Evolutionary conservation across 2,113 vertebrate species (phyloP).

Genomic region (Prunella fulvescens): DNA sequence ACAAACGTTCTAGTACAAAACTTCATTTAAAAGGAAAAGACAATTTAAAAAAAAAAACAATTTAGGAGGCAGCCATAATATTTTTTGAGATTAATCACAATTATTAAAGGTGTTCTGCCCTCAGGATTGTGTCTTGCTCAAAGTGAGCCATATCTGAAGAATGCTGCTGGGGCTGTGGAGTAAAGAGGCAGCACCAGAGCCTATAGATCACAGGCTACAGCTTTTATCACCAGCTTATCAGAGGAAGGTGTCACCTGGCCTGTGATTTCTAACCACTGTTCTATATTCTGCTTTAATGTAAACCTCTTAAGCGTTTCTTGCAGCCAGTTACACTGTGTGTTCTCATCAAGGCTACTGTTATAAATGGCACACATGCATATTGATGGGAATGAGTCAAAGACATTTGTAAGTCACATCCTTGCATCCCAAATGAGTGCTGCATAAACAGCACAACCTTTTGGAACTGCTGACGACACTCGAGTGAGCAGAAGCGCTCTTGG

Average conservation of each 20-base stretch:
- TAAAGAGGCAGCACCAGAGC: background rate
- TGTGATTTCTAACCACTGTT: conserved; percentile 77
- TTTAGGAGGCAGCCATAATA: background rate
- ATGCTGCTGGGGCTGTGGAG: conserved; percentile 32
- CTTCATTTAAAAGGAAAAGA: no score
- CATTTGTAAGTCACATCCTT: conserved; percentile 80
- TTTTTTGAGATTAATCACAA: background rate
- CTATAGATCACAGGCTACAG: conserved; percentile 70
- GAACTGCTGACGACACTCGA: conserved; percentile 50
- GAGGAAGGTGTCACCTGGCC: conserved; percentile 75
- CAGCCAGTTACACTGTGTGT: conserved; percentile 74
- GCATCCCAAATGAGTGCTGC: conserved; percentile 70
- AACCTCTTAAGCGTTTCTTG: conserved; percentile 73
- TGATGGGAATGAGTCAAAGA: conserved; percentile 80
- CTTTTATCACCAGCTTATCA: conserved; percentile 78
- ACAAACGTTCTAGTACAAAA: background rate
- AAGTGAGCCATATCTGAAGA: background rate
- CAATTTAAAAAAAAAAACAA: no score
- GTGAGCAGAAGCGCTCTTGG: conserved; percentile 5
- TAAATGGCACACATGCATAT: conserved; percentile 79
- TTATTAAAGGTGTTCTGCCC: background rate
- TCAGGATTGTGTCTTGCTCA: background rate
- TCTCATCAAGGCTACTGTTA: conserved; percentile 83
- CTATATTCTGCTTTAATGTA: conserved; percentile 75
- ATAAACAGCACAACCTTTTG: conserved; percentile 65